These are phyloP conservation scores for Agrochola lota DNA, from an alignment of 2,888 invertebrate genomes.

Conservation along the genomic window DNA sequence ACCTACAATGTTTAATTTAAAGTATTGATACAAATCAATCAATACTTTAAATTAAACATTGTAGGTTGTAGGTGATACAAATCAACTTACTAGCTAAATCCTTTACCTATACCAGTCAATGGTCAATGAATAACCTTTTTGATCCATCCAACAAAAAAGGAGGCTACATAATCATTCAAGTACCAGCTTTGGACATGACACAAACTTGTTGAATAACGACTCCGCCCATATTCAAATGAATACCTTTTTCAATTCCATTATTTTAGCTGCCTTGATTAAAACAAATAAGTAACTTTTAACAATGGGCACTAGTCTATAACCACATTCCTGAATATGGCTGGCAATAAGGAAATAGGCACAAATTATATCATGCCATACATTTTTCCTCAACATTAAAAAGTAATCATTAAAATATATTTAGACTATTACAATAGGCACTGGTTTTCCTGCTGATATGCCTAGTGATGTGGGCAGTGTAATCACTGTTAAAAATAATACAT, in stretches of 20 bases:
- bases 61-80: no score
- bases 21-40: background rate
- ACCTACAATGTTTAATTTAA: slow-evolving; percentile 1
- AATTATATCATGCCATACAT: slow-evolving; percentile 5
- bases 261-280: background rate
- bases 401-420: slow-evolving; percentile 41
- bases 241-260: background rate
- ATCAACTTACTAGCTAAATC: background rate
- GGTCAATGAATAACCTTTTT: slow-evolving; percentile 3
- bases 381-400: slow-evolving; percentile 36
- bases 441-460: slow-evolving; percentile 58
- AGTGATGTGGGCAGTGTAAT: slow-evolving; percentile 32
- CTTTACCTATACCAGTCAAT: slow-evolving; percentile 25
- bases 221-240: slow-evolving; percentile 17
- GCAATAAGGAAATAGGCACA: slow-evolving; percentile 39
- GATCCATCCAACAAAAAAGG: slow-evolving; percentile 14
- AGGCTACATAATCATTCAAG: background rate
- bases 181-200: background rate
- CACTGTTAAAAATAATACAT: slow-evolving; percentile 53
- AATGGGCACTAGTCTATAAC: background rate
- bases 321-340: slow-evolving; percentile 3
- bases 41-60: no score
- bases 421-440: slow-evolving; percentile 21
- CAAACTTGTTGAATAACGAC: slow-evolving; percentile 2
- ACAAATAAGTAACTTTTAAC: slow-evolving; percentile 4